These are phyloP conservation scores for Eurytoma californica DNA, from an alignment of 2,888 invertebrate genomes.

Conservation along the genomic window DNA sequence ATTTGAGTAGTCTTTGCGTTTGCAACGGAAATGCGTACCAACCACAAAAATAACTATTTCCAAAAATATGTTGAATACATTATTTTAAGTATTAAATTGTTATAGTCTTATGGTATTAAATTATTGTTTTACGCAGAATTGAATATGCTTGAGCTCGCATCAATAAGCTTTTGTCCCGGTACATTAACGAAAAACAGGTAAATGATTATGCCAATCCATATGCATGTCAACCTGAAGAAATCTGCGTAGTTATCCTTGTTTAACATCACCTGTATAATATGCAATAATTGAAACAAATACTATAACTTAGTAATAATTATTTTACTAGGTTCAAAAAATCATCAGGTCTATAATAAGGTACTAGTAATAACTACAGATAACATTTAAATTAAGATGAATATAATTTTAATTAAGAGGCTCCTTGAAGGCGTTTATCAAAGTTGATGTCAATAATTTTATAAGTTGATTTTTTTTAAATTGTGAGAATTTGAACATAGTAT, in stretches of 20 bases:
- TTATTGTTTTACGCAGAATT: conserved; percentile 9
- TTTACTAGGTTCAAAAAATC: too few relatives aligned
- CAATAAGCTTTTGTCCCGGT: conserved; percentile 31
- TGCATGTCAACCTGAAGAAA: background rate
- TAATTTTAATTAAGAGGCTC: too few relatives aligned
- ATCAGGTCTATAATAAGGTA: too few relatives aligned
- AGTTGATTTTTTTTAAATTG: background rate
- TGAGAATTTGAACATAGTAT: too few relatives aligned
- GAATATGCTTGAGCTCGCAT: conserved; percentile 11
- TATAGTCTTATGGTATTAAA: background rate
- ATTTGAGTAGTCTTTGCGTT: conserved; percentile 21
- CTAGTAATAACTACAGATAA: too few relatives aligned
- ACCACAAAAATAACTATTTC: conserved; percentile 23
- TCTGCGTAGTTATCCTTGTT: conserved; percentile 1
- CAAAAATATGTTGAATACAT: background rate
- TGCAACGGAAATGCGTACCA: conserved; percentile 36
- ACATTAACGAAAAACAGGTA: conserved; percentile 16
- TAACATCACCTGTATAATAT: background rate
- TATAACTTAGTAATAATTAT: too few relatives aligned
- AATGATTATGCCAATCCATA: background rate
- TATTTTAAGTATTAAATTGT: background rate
- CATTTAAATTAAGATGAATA: too few relatives aligned
- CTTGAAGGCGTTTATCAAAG: too few relatives aligned
- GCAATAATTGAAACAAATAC: too few relatives aligned
- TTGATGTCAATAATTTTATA: too few relatives aligned